phyloP scores from a whole-genome alignment of 2,797 vertebrate genomes.

The Tympanoctomys barrerae region DNA sequence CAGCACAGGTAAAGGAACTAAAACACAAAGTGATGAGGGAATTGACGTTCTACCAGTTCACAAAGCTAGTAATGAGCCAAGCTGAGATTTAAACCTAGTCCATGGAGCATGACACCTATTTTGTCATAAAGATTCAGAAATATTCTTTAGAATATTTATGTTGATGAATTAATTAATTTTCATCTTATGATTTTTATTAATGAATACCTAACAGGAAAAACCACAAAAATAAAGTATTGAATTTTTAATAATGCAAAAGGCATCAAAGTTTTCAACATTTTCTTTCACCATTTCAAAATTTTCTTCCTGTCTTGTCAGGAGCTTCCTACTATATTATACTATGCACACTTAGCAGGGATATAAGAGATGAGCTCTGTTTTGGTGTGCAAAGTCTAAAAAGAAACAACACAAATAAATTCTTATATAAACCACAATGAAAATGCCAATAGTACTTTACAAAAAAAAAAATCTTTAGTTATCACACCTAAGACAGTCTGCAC shows the following conservation, averaged over 20 bases:
- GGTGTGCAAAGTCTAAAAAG: neutral
- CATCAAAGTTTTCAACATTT: neutral
- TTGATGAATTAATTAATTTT: neutral
- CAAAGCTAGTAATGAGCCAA: neutral
- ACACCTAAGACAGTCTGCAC: neutral
- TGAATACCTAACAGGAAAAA: neutral
- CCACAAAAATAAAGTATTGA: too few relatives aligned
- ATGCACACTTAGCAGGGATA: too few relatives aligned
- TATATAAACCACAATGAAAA: neutral
- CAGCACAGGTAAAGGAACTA: slow-evolving; percentile 36
- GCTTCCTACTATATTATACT: too few relatives aligned
- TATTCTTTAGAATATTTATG: neutral
- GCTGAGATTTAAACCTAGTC: neutral
- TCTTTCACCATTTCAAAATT: too few relatives aligned
- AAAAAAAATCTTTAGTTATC: neutral
- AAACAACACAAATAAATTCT: neutral
- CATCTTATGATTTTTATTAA: neutral
- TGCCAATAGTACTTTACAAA: neutral
- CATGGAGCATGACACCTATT: neutral
- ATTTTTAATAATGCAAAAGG: neutral
- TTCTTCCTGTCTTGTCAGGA: too few relatives aligned
- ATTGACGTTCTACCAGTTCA: neutral
- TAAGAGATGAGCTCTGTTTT: neutral
- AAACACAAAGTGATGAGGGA: neutral
- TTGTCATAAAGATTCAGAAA: neutral